These are phyloP conservation scores for Lineus longissimus DNA, from an alignment of 1,140 invertebrate species.

Conservation along the genomic window DNA sequence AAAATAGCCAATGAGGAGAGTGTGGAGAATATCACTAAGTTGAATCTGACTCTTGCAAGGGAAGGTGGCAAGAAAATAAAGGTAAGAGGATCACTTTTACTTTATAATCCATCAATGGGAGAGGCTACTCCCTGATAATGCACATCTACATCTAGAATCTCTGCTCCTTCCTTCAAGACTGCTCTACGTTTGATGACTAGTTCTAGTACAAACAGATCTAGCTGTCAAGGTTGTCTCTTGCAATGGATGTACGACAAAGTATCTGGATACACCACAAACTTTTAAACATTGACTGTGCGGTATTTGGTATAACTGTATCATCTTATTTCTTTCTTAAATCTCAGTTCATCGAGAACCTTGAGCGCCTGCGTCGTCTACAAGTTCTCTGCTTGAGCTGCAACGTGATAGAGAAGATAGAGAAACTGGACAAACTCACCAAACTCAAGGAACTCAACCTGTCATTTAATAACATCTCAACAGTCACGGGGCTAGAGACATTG, in stretches of 20 bases:
- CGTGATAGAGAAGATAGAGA: conserved; percentile 48
- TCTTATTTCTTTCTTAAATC: conserved; percentile 9
- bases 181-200: too few species aligned
- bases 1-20: conserved; percentile 45
- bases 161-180: too few species aligned
- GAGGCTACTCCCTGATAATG: background rate
- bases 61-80: conserved; percentile 50
- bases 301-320: background rate
- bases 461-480: conserved; percentile 38
- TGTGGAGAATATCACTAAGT: conserved; percentile 38
- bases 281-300: too few species aligned
- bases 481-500: conserved; percentile 47
- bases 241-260: too few species aligned
- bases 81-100: conserved; percentile 22
- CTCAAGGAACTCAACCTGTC: conserved; percentile 45
- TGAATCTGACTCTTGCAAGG: conserved; percentile 46
- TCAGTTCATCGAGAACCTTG: conserved; percentile 52
- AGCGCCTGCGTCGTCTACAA: conserved; percentile 34
- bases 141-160: too few species aligned
- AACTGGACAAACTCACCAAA: conserved; percentile 40
- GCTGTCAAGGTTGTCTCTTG: too few species aligned
- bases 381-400: conserved; percentile 44
- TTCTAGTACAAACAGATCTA: too few species aligned
- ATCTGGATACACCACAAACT: too few species aligned
- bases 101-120: background rate